Evolutionary conservation across 37 sponge, comb jelly and placozoan genomes (phyloP).

Genomic region (Aphrocallistes beatrix): DNA sequence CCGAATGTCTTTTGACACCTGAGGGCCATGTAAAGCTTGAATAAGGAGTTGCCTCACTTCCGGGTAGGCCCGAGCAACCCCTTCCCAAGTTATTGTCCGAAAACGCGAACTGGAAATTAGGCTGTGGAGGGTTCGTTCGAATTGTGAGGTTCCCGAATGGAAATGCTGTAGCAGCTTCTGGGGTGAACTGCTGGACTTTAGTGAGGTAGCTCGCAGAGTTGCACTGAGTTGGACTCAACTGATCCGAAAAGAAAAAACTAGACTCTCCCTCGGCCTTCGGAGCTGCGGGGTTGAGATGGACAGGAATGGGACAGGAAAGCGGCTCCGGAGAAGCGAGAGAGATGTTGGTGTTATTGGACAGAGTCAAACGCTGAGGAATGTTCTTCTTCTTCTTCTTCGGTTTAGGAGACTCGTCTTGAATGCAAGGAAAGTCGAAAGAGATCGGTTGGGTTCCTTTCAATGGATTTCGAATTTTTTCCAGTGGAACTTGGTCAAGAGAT

Average conservation of each 20-base stretch:
- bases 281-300: background rate
- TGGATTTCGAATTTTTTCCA: background rate
- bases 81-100: background rate
- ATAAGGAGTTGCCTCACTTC: background rate
- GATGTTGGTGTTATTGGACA: background rate
- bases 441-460: background rate
- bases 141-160: background rate
- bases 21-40: conserved; percentile 3
- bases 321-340: background rate
- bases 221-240: background rate
- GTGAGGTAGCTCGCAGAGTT: background rate
- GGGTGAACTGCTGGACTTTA: background rate
- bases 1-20: background rate
- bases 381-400: background rate
- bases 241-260: background rate
- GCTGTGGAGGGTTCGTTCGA: background rate
- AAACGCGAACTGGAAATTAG: background rate
- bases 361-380: background rate
- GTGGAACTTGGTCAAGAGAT: no score
- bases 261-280: background rate
- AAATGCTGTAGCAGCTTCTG: background rate
- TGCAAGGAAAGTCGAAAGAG: background rate
- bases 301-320: background rate
- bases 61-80: background rate
- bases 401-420: background rate